These are phyloP conservation scores for Ptycholaimellus sp. DNA, from an alignment of 2,888 invertebrate species.

Conservation along the genomic window DNA sequence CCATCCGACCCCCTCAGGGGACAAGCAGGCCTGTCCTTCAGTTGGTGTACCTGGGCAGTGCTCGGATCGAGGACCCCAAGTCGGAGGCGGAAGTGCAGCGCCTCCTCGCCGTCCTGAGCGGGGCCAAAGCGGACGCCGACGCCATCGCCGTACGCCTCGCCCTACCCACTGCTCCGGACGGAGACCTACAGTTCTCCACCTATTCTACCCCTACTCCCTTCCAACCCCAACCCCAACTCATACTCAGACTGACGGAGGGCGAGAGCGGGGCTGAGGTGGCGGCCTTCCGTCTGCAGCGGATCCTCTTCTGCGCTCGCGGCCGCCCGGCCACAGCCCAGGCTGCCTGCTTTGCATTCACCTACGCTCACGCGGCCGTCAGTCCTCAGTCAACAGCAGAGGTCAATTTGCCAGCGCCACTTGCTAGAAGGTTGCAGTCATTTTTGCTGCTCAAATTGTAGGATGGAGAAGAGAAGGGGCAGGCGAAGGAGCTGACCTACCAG, in stretches of 20 bases:
- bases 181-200: background rate
- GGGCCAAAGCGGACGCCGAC: background rate
- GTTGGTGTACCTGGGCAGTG: constrained; percentile 18
- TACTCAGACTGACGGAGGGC: constrained; percentile 43
- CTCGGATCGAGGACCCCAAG: constrained; percentile 16
- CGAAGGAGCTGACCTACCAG: constrained; percentile 40
- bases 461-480: constrained; percentile 38
- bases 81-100: constrained; percentile 17
- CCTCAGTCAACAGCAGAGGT: background rate
- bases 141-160: background rate
- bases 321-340: constrained; percentile 48
- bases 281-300: constrained; percentile 41
- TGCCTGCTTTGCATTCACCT: constrained; percentile 92
- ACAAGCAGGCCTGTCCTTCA: constrained; percentile 4
- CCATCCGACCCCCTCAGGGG: too few relatives aligned
- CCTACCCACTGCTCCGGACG: background rate
- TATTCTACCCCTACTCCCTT: background rate
- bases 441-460: constrained; percentile 31
- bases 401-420: too few relatives aligned
- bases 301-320: constrained; percentile 64
- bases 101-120: constrained; percentile 9
- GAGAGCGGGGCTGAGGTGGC: constrained; percentile 54
- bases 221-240: background rate
- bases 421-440: too few relatives aligned
- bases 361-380: constrained; percentile 52